Evolutionary conservation across 35 echinoderm and acorn worm species (phyloP).

Genomic region (Holothuria glaberrima): DNA sequence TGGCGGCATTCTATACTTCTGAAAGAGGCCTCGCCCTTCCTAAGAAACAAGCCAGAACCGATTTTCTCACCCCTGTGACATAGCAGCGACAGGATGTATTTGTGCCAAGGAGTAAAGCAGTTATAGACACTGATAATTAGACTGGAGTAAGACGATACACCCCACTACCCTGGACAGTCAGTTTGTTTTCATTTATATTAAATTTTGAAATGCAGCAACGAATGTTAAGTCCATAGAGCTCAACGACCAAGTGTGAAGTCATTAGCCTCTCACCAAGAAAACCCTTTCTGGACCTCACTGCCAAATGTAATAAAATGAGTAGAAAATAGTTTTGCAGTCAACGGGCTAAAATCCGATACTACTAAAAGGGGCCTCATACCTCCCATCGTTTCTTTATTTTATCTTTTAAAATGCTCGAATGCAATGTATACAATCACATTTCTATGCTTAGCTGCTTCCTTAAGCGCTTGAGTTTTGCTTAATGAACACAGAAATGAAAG

Average conservation of each 20-base stretch:
- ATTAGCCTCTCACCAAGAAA: slow-evolving; percentile 57
- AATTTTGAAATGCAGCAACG: slow-evolving; percentile 61
- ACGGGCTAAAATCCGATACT: slow-evolving; percentile 70
- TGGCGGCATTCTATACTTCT: slow-evolving; percentile 22
- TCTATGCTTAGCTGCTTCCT: slow-evolving; percentile 59
- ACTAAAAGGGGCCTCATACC: slow-evolving; percentile 62
- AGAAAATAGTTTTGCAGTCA: slow-evolving; percentile 73
- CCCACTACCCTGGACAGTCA: slow-evolving; percentile 52
- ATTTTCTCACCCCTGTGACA: slow-evolving; percentile 48
- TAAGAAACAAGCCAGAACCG: slow-evolving; percentile 52
- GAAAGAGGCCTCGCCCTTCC: slow-evolving; percentile 39
- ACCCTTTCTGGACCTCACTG: slow-evolving; percentile 61
- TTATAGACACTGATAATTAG: slow-evolving; percentile 56
- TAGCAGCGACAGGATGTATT: slow-evolving; percentile 43
- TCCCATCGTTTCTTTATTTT: slow-evolving; percentile 56
- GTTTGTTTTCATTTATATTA: slow-evolving; percentile 65
- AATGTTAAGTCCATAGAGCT: slow-evolving; percentile 60
- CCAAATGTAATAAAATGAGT: slow-evolving; percentile 72
- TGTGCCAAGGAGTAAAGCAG: slow-evolving; percentile 57
- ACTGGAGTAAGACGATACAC: slow-evolving; percentile 56
- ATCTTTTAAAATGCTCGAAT: slow-evolving; percentile 53
- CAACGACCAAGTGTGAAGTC: slow-evolving; percentile 64
- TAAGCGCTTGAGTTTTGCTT: slow-evolving; percentile 64
- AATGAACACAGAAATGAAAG: slow-evolving; percentile 55
- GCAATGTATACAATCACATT: slow-evolving; percentile 69